These are phyloP conservation scores for Phyto melanocephala DNA, from an alignment of 2,888 invertebrate genomes.

Conservation along the genomic window DNA sequence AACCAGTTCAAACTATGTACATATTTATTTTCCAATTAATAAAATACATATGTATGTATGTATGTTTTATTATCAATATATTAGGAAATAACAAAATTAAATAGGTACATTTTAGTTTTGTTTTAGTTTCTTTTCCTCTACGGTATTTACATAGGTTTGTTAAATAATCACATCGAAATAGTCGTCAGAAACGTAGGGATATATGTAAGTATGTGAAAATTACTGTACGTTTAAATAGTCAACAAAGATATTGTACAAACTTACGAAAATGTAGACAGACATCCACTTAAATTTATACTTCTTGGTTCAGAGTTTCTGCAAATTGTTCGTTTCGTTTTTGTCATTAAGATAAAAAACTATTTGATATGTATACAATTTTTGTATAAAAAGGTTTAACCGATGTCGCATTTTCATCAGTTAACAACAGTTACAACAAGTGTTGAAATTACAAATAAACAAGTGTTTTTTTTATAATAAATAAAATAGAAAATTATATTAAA, in stretches of 20 bases:
- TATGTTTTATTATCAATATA: too few relatives aligned
- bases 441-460: not conserved
- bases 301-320: constrained; percentile 53
- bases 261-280: not conserved
- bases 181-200: not conserved
- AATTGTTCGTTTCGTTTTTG: constrained; percentile 38
- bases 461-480: not conserved
- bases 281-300: constrained; percentile 47
- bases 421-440: not conserved
- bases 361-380: constrained; percentile 4
- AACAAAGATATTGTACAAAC: not conserved
- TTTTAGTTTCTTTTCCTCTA: too few relatives aligned
- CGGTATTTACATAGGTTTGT: too few relatives aligned
- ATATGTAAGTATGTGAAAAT: not conserved
- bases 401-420: constrained; percentile 30
- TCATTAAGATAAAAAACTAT: constrained; percentile 13
- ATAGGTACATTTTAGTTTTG: too few relatives aligned
- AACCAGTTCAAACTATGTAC: too few relatives aligned
- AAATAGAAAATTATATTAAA: not conserved
- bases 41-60: too few relatives aligned
- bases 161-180: constrained; percentile 15
- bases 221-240: not conserved
- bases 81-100: too few relatives aligned
- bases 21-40: too few relatives aligned
- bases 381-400: constrained; percentile 46